Base-by-base conservation (phyloP, 2,888 invertebrate genomes). In the Tineola bisselliella region DNA sequence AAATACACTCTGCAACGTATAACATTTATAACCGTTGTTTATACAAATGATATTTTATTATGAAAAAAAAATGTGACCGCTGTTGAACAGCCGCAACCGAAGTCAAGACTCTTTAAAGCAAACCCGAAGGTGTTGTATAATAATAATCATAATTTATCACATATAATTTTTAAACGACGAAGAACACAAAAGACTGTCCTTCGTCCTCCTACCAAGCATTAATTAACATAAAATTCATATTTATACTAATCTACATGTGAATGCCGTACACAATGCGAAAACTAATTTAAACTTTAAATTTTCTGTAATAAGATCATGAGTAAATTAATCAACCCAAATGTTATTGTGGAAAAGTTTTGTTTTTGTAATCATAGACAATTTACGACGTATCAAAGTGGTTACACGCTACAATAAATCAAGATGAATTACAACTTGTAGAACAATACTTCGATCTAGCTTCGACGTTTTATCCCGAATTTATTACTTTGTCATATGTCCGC, bases 331-430 rank as follows among this genome's bases (percentile, higher is more conserved):
- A 48, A 48, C 15, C 48, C 15, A 48, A 38, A 17, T 48, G 6
- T 48, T 48, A 48, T 3, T 17, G 15, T 48, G 48, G 58, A 58
- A 56, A 58, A 17, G 19, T 33, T 58, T 58, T 58, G 58, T 58
- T 58, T 58, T 58, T 33, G 15, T 58, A 58, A 58, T 58, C 33
- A 31, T 33, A 11, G 31, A 13, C 31, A 79, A 79, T 80, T 79
- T 79, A 81, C 76, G 79, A 80, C 72, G 73, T 69, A 73, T 73
- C 68, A 71, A 71, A 70, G 70, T 69, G 69, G 66, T 64, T 66
- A 76, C 79, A 80, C 78, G 76, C 76, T 70, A 74, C 72, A 64
- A 74, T 83, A 83, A 83, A 84, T 84, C 83, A 79, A 73, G 77
- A 80, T 79, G 81, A 84, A 77, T 78, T 80, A 82, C 76, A 73